These are phyloP conservation scores for Pyrocephalus nanus DNA, from an alignment of 2,797 vertebrate species.

Conservation along the genomic window DNA sequence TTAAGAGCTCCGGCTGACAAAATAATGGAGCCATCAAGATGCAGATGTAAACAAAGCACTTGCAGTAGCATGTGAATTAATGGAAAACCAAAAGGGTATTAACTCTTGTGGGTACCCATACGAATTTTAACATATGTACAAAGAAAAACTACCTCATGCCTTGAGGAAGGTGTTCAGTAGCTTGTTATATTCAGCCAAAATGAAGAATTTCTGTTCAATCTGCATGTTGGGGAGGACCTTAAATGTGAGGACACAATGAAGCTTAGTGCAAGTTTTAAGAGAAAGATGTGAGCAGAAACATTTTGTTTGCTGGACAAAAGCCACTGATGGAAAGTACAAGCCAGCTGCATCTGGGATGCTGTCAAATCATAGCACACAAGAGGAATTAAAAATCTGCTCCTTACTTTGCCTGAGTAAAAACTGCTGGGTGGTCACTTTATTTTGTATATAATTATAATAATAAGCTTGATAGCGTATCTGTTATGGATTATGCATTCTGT, in stretches of 20 bases:
- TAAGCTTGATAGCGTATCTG: background rate
- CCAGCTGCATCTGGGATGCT: background rate
- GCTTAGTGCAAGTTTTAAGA: background rate
- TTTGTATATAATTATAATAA: background rate
- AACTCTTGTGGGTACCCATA: background rate
- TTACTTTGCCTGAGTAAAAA: background rate
- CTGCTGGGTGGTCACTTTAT: background rate
- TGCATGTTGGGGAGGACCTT: background rate
- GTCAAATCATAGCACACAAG: background rate
- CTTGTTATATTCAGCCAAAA: background rate
- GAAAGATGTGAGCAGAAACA: background rate
- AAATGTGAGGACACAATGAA: background rate
- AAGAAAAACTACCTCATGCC: background rate
- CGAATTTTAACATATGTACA: background rate
- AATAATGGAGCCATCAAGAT: slow-evolving; percentile 5
- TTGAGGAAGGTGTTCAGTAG: background rate
- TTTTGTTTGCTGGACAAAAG: background rate
- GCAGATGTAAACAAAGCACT: slow-evolving; percentile 37
- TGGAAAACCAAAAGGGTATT: background rate
- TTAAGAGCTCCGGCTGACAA: slow-evolving; percentile 4
- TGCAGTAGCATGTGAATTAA: background rate
- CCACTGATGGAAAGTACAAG: background rate
- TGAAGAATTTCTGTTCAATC: background rate
- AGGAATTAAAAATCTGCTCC: background rate
- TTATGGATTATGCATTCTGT: background rate